A percentile compares a stretch with the other conserved stretches of the same genome.
Conservation (phyloP, 2,888 invertebrate genomes). For the Lobophora halterata region DNA sequence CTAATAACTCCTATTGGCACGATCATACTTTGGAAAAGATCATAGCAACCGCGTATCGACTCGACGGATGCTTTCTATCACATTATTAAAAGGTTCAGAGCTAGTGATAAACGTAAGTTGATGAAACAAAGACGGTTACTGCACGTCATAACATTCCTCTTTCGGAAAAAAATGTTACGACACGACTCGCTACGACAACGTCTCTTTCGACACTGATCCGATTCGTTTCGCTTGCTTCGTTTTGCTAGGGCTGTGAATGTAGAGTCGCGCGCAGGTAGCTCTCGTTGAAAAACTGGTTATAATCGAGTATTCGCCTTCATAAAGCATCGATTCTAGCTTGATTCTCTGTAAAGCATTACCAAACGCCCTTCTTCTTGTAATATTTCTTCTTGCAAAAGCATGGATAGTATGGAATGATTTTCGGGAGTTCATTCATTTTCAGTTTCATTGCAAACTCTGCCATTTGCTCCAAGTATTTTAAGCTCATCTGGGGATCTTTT, state of each 20-base stretch:
- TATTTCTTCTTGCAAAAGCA: constrained; percentile 49
- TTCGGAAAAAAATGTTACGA: constrained; percentile 41
- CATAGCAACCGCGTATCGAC: constrained; percentile 54
- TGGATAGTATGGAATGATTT: constrained; percentile 41
- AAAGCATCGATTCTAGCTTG: constrained; percentile 13
- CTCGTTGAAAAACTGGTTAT: constrained; percentile 28
- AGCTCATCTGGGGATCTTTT: constrained; percentile 56
- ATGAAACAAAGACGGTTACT: constrained; percentile 75
- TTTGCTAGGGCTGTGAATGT: constrained; percentile 28
- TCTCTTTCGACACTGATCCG: constrained; percentile 55
- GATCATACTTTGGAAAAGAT: constrained; percentile 74
- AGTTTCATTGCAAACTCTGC: constrained; percentile 49
- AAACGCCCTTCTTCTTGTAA: constrained; percentile 37
- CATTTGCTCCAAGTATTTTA: constrained; percentile 58
- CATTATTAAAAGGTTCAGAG: constrained; percentile 57
- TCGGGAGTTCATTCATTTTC: constrained; percentile 47
- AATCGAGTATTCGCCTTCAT: constrained; percentile 19
- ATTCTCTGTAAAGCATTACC: constrained; percentile 23
- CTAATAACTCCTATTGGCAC: constrained; percentile 75
- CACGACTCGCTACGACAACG: constrained; percentile 45
- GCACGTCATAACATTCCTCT: constrained; percentile 79
- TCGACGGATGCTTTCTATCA: constrained; percentile 55
- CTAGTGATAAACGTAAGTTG: constrained; percentile 56
- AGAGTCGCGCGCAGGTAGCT: constrained; percentile 28
- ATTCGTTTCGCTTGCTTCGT: constrained; percentile 31